phyloP scores from a whole-genome alignment of 2,797 vertebrate species.

The Gobio occitaniae region DNA sequence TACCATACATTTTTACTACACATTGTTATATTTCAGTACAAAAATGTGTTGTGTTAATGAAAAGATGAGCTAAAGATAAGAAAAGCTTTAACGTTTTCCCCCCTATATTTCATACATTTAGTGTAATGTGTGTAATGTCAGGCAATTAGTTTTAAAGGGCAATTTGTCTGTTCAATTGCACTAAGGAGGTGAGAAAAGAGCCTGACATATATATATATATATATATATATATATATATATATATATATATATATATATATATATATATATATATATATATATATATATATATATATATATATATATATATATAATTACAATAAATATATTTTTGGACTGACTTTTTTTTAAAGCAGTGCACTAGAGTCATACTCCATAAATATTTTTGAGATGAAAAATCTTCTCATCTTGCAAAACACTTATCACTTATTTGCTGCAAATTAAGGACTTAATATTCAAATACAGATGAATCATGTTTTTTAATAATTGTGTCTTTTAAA shows the following conservation, averaged over 20 bases:
- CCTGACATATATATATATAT: no score
- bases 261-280: no score
- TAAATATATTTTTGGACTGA: no score
- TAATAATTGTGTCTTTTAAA: neutral
- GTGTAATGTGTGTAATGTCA: neutral
- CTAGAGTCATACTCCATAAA: no score
- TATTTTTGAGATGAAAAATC: no score
- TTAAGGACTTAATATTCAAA: neutral
- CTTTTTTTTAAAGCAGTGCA: no score
- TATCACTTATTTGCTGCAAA: neutral
- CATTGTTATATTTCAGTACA: neutral
- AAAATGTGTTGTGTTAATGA: neutral
- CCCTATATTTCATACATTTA: neutral
- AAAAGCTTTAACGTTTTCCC: neutral
- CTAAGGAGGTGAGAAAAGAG: neutral
- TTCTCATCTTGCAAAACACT: neutral
- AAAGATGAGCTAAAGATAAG: neutral
- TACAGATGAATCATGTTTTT: neutral
- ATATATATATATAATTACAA: no score
- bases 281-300: no score
- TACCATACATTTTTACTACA: neutral
- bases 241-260: no score
- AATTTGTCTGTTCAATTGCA: constrained; percentile 8
- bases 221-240: no score
- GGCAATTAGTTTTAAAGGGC: neutral